Conservation (phyloP, 2,113 vertebrate species). For the Meleagris gallopavo region DNA sequence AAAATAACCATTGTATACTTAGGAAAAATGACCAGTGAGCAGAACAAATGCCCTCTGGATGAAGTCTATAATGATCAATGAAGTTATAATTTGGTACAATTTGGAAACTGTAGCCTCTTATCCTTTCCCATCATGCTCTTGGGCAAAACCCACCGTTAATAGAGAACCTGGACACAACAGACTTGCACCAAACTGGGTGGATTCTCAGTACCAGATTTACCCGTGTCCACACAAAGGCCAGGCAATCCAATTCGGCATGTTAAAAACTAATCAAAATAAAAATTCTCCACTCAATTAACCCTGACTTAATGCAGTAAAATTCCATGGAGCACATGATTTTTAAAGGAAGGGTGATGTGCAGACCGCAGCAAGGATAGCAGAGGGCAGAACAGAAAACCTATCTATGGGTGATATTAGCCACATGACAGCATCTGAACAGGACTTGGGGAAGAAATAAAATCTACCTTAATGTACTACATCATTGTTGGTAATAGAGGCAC, state of each 20-base stretch:
- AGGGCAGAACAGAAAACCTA: background rate
- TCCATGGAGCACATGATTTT: background rate
- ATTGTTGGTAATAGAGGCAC: conserved; percentile 55
- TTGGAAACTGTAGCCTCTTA: background rate
- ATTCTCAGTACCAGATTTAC: background rate
- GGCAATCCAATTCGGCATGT: background rate
- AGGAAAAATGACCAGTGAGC: background rate
- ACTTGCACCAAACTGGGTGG: background rate
- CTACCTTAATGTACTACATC: conserved; percentile 12
- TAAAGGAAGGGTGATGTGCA: background rate
- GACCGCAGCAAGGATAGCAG: background rate
- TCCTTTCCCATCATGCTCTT: background rate
- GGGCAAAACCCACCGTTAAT: fast-evolving
- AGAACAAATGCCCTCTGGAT: background rate
- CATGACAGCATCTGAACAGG: background rate
- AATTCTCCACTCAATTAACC: background rate
- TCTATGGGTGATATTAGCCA: background rate
- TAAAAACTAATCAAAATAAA: background rate
- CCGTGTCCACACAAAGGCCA: no score
- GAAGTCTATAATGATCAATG: background rate
- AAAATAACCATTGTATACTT: background rate
- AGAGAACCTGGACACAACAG: background rate
- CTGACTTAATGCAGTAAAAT: background rate
- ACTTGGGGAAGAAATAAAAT: conserved; percentile 18
- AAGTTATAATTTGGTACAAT: background rate